phyloP scores from a whole-genome alignment of 2,113 vertebrate genomes.

The Noctilio leporinus region DNA sequence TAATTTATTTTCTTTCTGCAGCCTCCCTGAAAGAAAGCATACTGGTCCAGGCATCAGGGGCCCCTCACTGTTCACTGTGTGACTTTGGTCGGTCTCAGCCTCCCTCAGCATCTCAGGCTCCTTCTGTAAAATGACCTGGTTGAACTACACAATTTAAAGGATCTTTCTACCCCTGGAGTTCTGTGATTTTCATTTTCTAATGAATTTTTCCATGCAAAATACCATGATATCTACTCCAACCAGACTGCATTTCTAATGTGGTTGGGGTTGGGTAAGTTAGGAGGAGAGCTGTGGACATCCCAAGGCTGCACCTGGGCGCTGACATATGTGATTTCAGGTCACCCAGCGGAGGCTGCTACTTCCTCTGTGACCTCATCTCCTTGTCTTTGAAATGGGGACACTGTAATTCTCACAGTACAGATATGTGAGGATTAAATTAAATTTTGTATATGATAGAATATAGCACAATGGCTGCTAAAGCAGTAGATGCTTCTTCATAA shows the following conservation, averaged over 20 bases:
- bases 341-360: not conserved
- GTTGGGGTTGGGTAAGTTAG: fast-evolving
- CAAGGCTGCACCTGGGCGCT: not conserved
- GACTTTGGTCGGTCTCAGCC: not conserved
- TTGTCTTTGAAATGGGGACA: not conserved
- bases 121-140: not conserved
- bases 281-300: not conserved
- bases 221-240: not conserved
- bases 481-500: not conserved
- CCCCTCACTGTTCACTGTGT: not conserved
- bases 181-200: not conserved
- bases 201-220: not conserved
- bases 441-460: not conserved
- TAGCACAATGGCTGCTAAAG: not conserved
- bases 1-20: not conserved
- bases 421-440: not conserved
- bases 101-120: not conserved
- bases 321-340: fast-evolving
- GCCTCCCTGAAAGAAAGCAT: not conserved
- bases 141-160: not conserved
- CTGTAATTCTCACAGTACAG: not conserved
- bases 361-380: not conserved
- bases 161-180: not conserved
- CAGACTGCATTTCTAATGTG: not conserved
- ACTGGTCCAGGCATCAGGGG: fast-evolving